Conservation (phyloP, 2,888 invertebrate genomes). For the Athalia rosae region DNA sequence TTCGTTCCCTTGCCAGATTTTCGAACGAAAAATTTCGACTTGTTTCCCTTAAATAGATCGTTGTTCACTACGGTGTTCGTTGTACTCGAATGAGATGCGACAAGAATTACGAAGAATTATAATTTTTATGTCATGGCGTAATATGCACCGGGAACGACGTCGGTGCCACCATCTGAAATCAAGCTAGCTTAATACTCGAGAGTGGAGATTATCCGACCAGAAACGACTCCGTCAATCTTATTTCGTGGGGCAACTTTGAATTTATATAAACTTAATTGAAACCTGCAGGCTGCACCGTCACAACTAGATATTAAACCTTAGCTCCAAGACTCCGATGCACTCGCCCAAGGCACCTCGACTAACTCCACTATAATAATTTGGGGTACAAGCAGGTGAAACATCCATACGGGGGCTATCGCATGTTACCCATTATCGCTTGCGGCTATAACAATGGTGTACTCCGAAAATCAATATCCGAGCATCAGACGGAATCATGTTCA, state of each 20-base stretch:
- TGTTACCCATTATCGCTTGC: slow-evolving; percentile 26
- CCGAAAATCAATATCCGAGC: slow-evolving; percentile 31
- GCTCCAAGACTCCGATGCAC: slow-evolving; percentile 22
- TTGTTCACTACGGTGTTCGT: too few relatives aligned
- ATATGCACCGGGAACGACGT: background rate
- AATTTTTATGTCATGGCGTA: background rate
- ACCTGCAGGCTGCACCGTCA: slow-evolving; percentile 38
- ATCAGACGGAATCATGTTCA: slow-evolving; percentile 12
- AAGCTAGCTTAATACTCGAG: slow-evolving; percentile 23
- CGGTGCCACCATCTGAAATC: slow-evolving; percentile 24
- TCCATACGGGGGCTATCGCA: slow-evolving; percentile 23
- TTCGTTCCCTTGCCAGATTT: background rate
- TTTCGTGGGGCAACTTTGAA: slow-evolving; percentile 34
- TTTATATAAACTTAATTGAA: slow-evolving; percentile 44
- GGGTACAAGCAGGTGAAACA: slow-evolving; percentile 12
- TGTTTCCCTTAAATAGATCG: too few relatives aligned
- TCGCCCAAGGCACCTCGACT: slow-evolving; percentile 9
- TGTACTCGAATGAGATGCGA: background rate
- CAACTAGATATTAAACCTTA: slow-evolving; percentile 34
- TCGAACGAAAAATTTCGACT: background rate
- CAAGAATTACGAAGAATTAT: background rate
- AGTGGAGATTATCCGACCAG: slow-evolving; percentile 27
- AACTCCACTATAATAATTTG: background rate
- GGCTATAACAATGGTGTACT: slow-evolving; percentile 18
- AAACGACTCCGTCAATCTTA: slow-evolving; percentile 31